Percentiles rank a stretch among this genome's conserved stretches.
phyloP scores from a whole-genome alignment of 2,797 vertebrate genomes.

The Momotus momota region DNA sequence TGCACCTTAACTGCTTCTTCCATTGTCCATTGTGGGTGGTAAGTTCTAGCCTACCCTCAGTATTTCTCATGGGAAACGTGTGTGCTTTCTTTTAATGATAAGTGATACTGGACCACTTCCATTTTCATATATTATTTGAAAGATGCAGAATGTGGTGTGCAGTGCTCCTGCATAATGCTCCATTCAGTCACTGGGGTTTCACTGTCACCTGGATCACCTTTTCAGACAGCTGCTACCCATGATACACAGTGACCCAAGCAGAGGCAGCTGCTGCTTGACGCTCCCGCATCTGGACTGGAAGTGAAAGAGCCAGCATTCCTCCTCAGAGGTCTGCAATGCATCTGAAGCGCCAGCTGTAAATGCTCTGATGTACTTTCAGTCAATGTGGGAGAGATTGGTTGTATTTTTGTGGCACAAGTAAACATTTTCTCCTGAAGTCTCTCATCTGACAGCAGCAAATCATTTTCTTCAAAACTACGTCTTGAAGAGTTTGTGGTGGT shows the following conservation, averaged over 20 bases:
- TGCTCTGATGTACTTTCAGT: neutral
- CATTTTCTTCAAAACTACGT: neutral
- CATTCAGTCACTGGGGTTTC: fast-evolving
- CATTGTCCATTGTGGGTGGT: fast-evolving
- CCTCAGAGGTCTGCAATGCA: fast-evolving
- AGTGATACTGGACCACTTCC: neutral
- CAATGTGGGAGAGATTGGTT: neutral
- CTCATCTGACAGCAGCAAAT: neutral
- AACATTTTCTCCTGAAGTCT: neutral
- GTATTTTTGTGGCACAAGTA: neutral
- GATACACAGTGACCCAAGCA: neutral
- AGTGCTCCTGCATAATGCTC: neutral
- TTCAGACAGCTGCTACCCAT: neutral
- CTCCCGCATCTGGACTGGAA: neutral
- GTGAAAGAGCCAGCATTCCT: neutral
- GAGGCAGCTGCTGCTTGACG: neutral
- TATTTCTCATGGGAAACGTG: neutral
- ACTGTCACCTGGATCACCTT: neutral
- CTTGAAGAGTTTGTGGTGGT: neutral
- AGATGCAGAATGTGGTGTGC: neutral
- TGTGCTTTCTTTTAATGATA: neutral
- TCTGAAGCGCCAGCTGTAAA: neutral
- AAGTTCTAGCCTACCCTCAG: neutral
- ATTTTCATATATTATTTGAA: neutral
- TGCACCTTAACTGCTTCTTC: neutral